Percentiles rank a stretch among this genome's conserved stretches.
Conservation (phyloP, 2,113 vertebrate species). For the Passer domesticus region DNA sequence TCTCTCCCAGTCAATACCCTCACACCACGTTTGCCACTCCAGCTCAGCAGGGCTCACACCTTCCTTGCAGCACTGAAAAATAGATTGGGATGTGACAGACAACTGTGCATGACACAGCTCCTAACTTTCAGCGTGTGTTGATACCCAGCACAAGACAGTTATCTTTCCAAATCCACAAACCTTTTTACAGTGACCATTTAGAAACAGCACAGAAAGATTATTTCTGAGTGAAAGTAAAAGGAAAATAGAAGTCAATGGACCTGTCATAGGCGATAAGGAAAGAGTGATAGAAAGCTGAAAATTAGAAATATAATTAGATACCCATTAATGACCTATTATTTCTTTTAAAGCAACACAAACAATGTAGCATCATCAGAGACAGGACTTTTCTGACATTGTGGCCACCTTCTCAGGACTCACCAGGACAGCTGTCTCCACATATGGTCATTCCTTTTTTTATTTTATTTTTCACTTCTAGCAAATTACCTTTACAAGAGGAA, state of each 20-base stretch:
- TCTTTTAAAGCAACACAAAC: not conserved
- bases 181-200: not conserved
- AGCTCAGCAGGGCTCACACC: not conserved
- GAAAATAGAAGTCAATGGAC: not conserved
- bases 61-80: not conserved
- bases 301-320: not conserved
- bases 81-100: not conserved
- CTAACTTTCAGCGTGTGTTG: accelerated
- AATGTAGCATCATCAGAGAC: not conserved
- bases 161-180: not conserved
- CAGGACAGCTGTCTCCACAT: not conserved
- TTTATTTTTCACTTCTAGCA: not conserved
- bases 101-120: not conserved
- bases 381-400: not conserved
- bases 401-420: not conserved
- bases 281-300: not conserved
- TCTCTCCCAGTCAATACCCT: not conserved
- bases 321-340: not conserved
- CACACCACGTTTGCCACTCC: accelerated
- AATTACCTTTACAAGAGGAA: not conserved
- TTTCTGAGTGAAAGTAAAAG: not conserved
- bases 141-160: not conserved
- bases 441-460: not conserved
- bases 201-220: not conserved
- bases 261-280: not conserved